phyloP scores from a whole-genome alignment of 2,113 vertebrate species.

The Acanthisitta chloris region DNA sequence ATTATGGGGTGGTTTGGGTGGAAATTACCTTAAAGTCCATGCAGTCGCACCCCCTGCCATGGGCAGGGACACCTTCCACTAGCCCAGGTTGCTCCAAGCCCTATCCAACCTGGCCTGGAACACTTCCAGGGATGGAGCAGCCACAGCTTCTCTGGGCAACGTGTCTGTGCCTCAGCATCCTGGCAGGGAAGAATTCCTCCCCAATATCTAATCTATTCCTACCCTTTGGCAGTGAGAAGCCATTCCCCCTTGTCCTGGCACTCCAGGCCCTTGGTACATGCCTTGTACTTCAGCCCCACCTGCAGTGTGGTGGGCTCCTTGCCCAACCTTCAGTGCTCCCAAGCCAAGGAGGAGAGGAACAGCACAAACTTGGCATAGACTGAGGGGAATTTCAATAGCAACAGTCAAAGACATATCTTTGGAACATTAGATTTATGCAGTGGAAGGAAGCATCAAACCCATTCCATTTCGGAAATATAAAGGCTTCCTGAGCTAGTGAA shows the following conservation, averaged over 20 bases:
- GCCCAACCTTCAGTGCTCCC: fast-evolving
- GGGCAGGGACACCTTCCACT: not conserved
- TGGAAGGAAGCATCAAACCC: constrained; percentile 26
- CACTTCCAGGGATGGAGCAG: not conserved
- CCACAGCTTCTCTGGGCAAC: not conserved
- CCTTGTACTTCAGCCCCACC: not conserved
- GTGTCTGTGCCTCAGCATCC: not conserved
- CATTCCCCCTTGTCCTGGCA: not conserved
- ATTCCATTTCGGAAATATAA: constrained; percentile 58
- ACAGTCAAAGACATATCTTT: not conserved
- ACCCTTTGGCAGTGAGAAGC: not conserved
- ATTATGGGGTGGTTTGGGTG: no score
- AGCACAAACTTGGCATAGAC: not conserved
- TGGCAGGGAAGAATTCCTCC: not conserved
- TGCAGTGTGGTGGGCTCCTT: not conserved
- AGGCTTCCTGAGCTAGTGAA: constrained; percentile 51
- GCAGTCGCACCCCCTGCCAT: fast-evolving
- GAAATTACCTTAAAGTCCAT: not conserved
- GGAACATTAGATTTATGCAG: constrained; percentile 38
- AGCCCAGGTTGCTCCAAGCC: fast-evolving
- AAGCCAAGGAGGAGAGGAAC: not conserved
- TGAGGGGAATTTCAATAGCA: constrained; percentile 9
- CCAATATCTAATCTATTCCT: fast-evolving
- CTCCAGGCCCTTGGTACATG: not conserved
- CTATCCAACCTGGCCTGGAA: fast-evolving